Percentiles rank a stretch among this genome's conserved stretches.
phyloP scores from a whole-genome alignment of 2,113 vertebrate species.

The Tachysurus vachellii region DNA sequence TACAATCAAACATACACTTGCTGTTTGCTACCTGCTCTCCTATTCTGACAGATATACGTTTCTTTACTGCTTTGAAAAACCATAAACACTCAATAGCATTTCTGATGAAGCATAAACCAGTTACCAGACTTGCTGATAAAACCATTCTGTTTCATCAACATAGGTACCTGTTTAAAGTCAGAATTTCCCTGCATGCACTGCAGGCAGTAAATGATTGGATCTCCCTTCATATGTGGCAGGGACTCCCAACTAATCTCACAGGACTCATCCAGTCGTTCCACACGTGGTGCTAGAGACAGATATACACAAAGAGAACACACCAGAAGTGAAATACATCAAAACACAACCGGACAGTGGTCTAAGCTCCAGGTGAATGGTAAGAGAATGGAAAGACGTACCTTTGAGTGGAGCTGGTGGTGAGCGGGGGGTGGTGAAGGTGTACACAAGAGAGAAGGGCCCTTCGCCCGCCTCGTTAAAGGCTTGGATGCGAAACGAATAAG shows the following conservation, averaged over 20 bases:
- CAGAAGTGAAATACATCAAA: not conserved
- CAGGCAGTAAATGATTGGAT: conserved; percentile 89
- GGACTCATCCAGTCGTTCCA: conserved; percentile 88
- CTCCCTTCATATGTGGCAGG: conserved; percentile 89
- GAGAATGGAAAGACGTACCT: conserved; percentile 72
- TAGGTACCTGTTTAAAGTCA: conserved; percentile 92
- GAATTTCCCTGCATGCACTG: conserved; percentile 93
- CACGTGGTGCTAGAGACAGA: conserved; percentile 78
- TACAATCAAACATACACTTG: not conserved
- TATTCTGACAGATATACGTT: not conserved
- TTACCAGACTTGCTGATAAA: not conserved
- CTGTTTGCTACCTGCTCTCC: not conserved
- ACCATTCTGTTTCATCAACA: not conserved
- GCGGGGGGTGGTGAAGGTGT: conserved; percentile 92
- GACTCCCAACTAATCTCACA: conserved; percentile 93
- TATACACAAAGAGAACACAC: not conserved
- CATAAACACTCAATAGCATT: not conserved
- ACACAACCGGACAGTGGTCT: not conserved
- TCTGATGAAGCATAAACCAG: not conserved
- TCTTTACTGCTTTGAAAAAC: not conserved
- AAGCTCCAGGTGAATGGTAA: not conserved
- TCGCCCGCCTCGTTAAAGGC: conserved; percentile 97
- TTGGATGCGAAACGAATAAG: conserved; percentile 96
- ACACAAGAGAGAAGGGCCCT: conserved; percentile 92
- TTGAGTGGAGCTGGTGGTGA: conserved; percentile 91